Percentiles rank a stretch among this genome's conserved stretches.
Conservation (phyloP, 2,113 vertebrate genomes). For the Proterorhinus semilunaris region DNA sequence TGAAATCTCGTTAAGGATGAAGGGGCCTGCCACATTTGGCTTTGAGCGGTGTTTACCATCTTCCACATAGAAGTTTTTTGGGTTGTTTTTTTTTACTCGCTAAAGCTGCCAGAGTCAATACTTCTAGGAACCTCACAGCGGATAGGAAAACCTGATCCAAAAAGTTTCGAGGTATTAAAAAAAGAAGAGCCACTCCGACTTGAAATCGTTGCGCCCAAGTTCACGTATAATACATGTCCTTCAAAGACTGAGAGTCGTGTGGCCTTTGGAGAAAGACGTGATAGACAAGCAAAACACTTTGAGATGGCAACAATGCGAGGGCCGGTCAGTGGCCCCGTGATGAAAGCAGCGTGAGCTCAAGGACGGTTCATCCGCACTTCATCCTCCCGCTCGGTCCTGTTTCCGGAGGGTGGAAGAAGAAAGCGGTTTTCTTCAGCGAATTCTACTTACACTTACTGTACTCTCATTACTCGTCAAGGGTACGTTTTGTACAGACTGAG, state of each 20-base stretch:
- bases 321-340: constrained; percentile 17
- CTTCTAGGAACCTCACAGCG: constrained; percentile 44
- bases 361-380: constrained; percentile 30
- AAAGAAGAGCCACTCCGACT: constrained; percentile 49
- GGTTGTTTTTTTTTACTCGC: constrained; percentile 73
- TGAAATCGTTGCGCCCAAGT: constrained; percentile 19
- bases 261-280: constrained; percentile 1
- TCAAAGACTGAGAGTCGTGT: constrained; percentile 24
- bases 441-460: neutral
- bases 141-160: constrained; percentile 42
- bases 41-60: constrained; percentile 66
- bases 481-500: too few relatives aligned
- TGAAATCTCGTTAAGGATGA: constrained; percentile 75
- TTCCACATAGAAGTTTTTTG: constrained; percentile 63
- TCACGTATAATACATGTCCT: constrained; percentile 28
- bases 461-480: too few relatives aligned
- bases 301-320: constrained; percentile 25
- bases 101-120: constrained; percentile 65
- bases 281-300: constrained; percentile 15
- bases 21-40: constrained; percentile 62
- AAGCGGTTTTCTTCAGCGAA: constrained; percentile 10
- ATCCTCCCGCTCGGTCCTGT: constrained; percentile 20
- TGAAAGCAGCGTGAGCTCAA: constrained; percentile 52
- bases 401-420: constrained; percentile 12
- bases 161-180: constrained; percentile 20